These are phyloP conservation scores for Hippocampus barbouri DNA, from an alignment of 2,113 vertebrate species.

Conservation along the genomic window DNA sequence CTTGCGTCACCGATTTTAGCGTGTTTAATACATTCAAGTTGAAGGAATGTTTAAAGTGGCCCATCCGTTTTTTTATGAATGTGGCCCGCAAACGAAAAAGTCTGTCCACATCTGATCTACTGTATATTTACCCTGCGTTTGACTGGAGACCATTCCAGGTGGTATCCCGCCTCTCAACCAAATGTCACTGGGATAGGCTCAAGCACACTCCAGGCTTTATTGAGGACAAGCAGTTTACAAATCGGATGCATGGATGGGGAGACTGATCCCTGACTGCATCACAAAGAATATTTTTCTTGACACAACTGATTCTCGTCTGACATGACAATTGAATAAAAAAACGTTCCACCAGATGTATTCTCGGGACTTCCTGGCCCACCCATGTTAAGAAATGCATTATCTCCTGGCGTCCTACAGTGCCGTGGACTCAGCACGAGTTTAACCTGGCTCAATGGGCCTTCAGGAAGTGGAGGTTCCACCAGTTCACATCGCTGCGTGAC, in stretches of 20 bases:
- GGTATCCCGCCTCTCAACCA: no score
- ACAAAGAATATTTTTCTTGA: not conserved
- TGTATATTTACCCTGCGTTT: not conserved
- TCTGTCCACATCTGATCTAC: no score
- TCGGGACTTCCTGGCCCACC: not conserved
- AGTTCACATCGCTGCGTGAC: conserved; percentile 94
- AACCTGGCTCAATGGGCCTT: conserved; percentile 96
- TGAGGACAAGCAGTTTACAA: not conserved
- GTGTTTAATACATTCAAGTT: no score
- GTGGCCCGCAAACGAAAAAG: no score
- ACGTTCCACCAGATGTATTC: not conserved
- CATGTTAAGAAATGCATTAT: not conserved
- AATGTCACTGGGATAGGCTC: not conserved
- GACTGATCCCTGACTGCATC: not conserved
- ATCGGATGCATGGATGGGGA: not conserved
- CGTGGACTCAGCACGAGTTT: conserved; percentile 93
- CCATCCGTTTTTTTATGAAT: not conserved
- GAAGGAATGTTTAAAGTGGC: no score
- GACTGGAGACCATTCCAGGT: not conserved
- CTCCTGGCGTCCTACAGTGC: conserved; percentile 66
- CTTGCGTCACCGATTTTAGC: no score
- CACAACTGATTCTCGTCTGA: not conserved
- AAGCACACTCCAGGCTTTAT: not conserved
- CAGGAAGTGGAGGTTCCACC: conserved; percentile 95
- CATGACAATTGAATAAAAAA: not conserved